Evolutionary conservation across 2,113 vertebrate species (phyloP).

Genomic region (Miniopterus natalensis): DNA sequence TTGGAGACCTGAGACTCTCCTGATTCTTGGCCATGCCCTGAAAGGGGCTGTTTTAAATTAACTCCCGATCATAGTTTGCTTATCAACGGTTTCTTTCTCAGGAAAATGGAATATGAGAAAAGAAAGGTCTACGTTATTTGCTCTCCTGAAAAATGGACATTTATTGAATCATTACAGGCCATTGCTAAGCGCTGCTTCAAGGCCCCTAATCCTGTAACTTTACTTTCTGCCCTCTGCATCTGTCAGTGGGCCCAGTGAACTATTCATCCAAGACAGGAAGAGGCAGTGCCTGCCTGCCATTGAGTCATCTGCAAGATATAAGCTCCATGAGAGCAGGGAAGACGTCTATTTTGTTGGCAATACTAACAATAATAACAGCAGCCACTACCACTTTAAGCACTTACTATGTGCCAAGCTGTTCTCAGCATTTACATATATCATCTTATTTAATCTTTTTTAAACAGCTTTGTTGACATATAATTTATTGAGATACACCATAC

Average conservation of each 20-base stretch:
- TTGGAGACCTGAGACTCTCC: background rate
- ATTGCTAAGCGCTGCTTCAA: background rate
- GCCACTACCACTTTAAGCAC: background rate
- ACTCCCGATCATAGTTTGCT: slow-evolving; percentile 13
- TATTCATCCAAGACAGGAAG: slow-evolving; percentile 12
- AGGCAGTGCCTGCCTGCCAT: background rate
- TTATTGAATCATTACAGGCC: slow-evolving; percentile 32
- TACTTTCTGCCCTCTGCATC: slow-evolving; percentile 33
- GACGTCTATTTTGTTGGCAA: background rate
- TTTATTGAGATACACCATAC: slow-evolving; percentile 33
- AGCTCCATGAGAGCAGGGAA: background rate
- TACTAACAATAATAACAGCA: background rate
- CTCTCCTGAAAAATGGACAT: slow-evolving; percentile 11
- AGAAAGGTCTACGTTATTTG: slow-evolving; percentile 39
- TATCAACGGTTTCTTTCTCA: slow-evolving; percentile 31
- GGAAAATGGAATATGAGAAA: slow-evolving; percentile 25
- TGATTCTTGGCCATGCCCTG: slow-evolving; percentile 1
- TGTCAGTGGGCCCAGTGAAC: background rate
- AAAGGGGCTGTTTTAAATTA: slow-evolving; percentile 50
- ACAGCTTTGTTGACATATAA: slow-evolving; percentile 18
- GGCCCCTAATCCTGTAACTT: background rate
- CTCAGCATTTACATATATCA: slow-evolving; percentile 3
- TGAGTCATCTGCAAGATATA: background rate
- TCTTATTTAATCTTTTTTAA: slow-evolving; percentile 15
- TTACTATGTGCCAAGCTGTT: background rate